phyloP scores from a whole-genome alignment of 2,113 vertebrate genomes.

The Anser brachyrhynchus region DNA sequence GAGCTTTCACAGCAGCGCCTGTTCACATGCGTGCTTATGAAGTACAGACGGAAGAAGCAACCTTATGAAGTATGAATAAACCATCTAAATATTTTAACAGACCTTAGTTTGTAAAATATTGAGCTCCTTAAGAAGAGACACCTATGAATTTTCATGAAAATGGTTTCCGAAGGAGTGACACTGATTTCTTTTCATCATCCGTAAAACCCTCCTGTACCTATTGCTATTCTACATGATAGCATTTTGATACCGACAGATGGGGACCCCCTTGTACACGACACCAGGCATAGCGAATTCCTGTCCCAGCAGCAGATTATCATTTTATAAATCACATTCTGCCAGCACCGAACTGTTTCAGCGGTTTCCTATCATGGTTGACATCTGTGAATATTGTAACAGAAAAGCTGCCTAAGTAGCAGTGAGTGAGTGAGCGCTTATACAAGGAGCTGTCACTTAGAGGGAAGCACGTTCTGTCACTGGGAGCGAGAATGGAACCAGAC shows the following conservation, averaged over 20 bases:
- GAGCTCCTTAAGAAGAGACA: not conserved
- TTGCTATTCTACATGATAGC: not conserved
- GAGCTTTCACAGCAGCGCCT: not conserved
- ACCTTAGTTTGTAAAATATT: not conserved
- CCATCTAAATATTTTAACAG: not conserved
- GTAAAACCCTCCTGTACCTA: not conserved
- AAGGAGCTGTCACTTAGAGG: slow-evolving; percentile 18
- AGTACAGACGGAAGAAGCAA: not conserved
- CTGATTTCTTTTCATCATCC: not conserved
- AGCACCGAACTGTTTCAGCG: not conserved
- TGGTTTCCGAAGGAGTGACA: not conserved
- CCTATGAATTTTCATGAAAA: not conserved
- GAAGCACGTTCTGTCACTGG: not conserved
- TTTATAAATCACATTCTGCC: not conserved
- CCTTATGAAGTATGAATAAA: not conserved
- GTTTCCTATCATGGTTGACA: not conserved
- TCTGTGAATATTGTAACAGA: not conserved
- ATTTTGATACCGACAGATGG: not conserved
- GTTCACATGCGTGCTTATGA: not conserved
- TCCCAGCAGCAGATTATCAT: not conserved
- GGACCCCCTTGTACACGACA: not conserved
- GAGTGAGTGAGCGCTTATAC: slow-evolving; percentile 1
- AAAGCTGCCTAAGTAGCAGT: not conserved
- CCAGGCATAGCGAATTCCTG: not conserved
- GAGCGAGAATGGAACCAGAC: not conserved